Evolutionary conservation across 1,140 invertebrate species (phyloP).

Genomic region (Caligus rogercresseyi): DNA sequence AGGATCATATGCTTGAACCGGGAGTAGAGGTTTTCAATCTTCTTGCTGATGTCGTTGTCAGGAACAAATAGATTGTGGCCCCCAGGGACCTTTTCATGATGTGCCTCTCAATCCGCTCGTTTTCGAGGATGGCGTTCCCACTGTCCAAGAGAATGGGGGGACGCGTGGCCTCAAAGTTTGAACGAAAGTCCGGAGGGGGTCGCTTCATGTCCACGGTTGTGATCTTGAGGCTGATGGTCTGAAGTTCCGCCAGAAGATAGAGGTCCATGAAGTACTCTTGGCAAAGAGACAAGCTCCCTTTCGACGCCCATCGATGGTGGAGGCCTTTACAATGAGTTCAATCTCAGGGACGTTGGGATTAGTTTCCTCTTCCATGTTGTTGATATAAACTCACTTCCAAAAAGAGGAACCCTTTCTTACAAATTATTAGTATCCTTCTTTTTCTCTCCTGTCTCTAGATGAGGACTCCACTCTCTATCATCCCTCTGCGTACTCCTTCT

Average conservation of each 20-base stretch:
- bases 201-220: slow-evolving; percentile 93
- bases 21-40: slow-evolving; percentile 17
- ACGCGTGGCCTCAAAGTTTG: slow-evolving; percentile 84
- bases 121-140: slow-evolving; percentile 74
- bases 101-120: slow-evolving; percentile 85
- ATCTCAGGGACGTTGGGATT: slow-evolving; percentile 10
- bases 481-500: not conserved
- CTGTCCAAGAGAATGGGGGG: slow-evolving; percentile 87
- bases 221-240: slow-evolving; percentile 79
- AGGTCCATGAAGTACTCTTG: slow-evolving; percentile 97
- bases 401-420: not conserved
- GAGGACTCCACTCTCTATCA: too few species aligned
- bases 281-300: slow-evolving; percentile 89
- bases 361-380: slow-evolving; percentile 7
- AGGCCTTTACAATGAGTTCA: slow-evolving; percentile 39
- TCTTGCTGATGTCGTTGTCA: slow-evolving; percentile 33
- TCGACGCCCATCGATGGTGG: slow-evolving; percentile 82
- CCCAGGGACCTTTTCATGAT: slow-evolving; percentile 91
- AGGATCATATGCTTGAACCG: slow-evolving; percentile 38
- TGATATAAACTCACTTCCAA: not conserved
- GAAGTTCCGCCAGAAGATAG: slow-evolving; percentile 75
- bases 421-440: too few species aligned
- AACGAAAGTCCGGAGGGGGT: slow-evolving; percentile 74
- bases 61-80: slow-evolving; percentile 86
- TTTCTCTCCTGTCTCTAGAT: too few species aligned